Evolutionary conservation across 2,888 invertebrate species (phyloP), one percentile per base, ranked within the genome.

Genomic region (Brachypterus glaber): DNA sequence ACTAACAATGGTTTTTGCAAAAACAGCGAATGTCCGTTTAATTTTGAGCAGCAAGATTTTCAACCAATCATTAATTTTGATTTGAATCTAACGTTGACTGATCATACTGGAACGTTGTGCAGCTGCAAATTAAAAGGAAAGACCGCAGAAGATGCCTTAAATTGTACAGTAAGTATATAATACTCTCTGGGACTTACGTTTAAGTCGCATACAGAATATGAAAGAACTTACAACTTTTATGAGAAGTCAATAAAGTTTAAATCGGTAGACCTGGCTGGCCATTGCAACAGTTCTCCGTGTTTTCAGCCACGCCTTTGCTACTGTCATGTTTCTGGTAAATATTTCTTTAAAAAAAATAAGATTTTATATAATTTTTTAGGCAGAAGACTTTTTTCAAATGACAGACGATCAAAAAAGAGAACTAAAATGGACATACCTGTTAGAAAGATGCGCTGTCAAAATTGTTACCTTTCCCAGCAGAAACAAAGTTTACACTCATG

Each of bases 61-160:
- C 60, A 48, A 46, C 54, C 69, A 53, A 62, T 61, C 35, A 53
- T 62, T 25, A 63, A 59, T 29, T 74, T 73, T 40, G 79, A 82
- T 50, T 62, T 83, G n/a, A 69, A 69, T 36, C 64, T 83, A 1
- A 71, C 71, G 3, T 64, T 82, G 25, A 69, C 76, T 5, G 84
- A 84, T 58, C 80, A 81, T 44, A 82, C 82, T 1, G 82, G 82
- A 5, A 76, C 78, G 16, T 48, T 83, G 12, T 56, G 62, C 0
- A 76, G 69, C 42, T 62, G 77, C 33, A 68, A 73, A 7, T 63
- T 84, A 7, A 71, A 70, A 15, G 68, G 76, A n/a, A 63, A 64
- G 37, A 61, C 70, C 29, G 73, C 82, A 1, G 77, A 77, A 55
- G 68, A 68, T n/a, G 59, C 75, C 7, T 60, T 83, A 5, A 71